Evolutionary conservation across 2,797 vertebrate species (phyloP).

Genomic region (Calcarius lapponicus): DNA sequence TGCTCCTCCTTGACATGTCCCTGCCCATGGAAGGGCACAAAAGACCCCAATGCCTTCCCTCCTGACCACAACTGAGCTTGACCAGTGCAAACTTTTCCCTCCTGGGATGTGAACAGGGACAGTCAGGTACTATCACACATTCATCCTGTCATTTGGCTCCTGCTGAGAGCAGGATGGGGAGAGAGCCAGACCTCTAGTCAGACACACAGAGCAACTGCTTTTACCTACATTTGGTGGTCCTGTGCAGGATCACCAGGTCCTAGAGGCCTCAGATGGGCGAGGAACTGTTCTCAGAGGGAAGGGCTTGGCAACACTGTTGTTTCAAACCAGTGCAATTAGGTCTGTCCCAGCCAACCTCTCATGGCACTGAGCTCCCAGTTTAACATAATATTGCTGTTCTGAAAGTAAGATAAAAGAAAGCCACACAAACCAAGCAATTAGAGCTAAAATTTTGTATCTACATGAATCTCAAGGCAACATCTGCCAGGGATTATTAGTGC

Average conservation of each 20-base stretch:
- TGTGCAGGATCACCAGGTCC: background rate
- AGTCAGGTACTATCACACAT: background rate
- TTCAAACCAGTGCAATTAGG: background rate
- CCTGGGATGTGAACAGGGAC: background rate
- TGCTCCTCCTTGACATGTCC: accelerated
- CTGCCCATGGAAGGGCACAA: accelerated
- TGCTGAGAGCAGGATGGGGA: background rate
- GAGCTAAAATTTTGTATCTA: slow-evolving; percentile 10
- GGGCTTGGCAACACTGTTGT: accelerated
- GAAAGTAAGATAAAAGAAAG: slow-evolving; percentile 36
- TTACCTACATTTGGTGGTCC: background rate
- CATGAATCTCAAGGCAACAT: background rate
- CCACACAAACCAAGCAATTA: slow-evolving; percentile 29
- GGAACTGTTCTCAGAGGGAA: background rate
- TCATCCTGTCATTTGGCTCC: accelerated
- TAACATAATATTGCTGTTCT: background rate
- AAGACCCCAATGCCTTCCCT: background rate
- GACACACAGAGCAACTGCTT: background rate
- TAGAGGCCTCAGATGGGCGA: accelerated
- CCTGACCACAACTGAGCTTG: background rate
- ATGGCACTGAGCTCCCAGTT: background rate
- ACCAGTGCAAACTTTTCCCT: background rate
- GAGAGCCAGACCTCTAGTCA: background rate
- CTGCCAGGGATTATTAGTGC: slow-evolving; percentile 23
- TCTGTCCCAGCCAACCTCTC: background rate